Base-by-base conservation (phyloP, 2,888 invertebrate genomes). In the Acanthosepion esculentum region DNA sequence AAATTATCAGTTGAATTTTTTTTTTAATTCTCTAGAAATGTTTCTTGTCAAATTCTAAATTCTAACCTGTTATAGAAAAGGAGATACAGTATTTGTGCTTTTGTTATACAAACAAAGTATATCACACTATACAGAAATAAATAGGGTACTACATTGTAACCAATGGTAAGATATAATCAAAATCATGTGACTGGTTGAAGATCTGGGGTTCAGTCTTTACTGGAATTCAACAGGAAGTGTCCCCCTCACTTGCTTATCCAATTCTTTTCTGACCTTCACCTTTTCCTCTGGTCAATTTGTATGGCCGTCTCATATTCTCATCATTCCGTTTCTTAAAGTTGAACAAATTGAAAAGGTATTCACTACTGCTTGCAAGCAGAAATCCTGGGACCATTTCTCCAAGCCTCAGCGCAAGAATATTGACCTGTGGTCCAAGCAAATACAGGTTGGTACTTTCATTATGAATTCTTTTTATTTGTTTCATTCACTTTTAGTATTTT, bases 321-420 rank as follows among this genome's bases (percentile, higher is more conserved):
- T 94, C 91, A 55, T 94, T 92, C 94, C 55, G 23, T 95, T 93
- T 95, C 95, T 96, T 97, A 97, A 98, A 99, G 99, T 99, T 98
- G 98, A 99, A 98, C 99, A 99, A 98, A 99, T 99, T 98, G 99
- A 99, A 98, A 98, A 99, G 98, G 99, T 99, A 98, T 99, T 99
- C 98, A 98, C 98, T 98, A 98, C 99, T 97, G 99, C 99, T 97
- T 98, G 98, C 98, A 99, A 99, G 98, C 99, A 99, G 98, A 99
- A 99, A 98, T 99, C 99, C 98, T 99, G 99, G 99, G 99, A 99
- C 98, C 99, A 99, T 98, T 99, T 99, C 98, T 99, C 99, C 98
- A 99, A 99, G 98, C 99, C 99, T 97, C 99, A 99, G 98, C 98
- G 99, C 98, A 99, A 99, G 98, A 99, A 99, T 98, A 99, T 99